Evolutionary conservation across 2,888 invertebrate genomes (phyloP).

Genomic region (Galeruca laticollis): DNA sequence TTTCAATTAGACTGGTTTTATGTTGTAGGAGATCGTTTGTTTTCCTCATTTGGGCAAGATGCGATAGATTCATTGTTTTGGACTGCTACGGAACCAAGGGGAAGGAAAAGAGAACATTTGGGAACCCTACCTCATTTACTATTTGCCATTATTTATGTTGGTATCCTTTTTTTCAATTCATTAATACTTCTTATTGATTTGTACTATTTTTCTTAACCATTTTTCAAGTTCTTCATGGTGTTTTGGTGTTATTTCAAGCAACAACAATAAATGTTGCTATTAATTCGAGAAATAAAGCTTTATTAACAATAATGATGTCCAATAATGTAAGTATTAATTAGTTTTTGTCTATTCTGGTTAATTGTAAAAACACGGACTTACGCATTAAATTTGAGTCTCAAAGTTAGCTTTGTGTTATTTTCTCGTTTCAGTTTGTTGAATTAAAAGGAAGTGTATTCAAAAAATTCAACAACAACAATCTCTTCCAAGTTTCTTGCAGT

Average conservation of each 20-base stretch:
- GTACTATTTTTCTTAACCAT: slow-evolving; percentile 45
- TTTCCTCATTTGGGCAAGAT: slow-evolving; percentile 98
- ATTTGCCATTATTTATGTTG: slow-evolving; percentile 93
- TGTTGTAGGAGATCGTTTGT: slow-evolving; percentile 83
- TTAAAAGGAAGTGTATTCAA: slow-evolving; percentile 99
- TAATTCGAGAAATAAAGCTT: slow-evolving; percentile 97
- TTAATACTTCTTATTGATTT: neutral
- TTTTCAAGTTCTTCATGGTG: slow-evolving; percentile 82
- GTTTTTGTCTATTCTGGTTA: slow-evolving; percentile 2
- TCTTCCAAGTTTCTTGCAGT: slow-evolving; percentile 97
- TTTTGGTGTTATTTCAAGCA: slow-evolving; percentile 93
- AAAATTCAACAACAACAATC: slow-evolving; percentile 97
- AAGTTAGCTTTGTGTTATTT: too few relatives aligned
- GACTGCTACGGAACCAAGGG: slow-evolving; percentile 97
- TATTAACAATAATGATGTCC: slow-evolving; percentile 99
- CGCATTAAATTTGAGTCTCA: too few relatives aligned
- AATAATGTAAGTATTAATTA: slow-evolving; percentile 88
- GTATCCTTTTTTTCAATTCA: slow-evolving; percentile 82
- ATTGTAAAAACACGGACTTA: too few relatives aligned
- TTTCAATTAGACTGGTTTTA: neutral
- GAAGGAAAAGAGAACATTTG: slow-evolving; percentile 83
- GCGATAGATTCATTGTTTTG: slow-evolving; percentile 97
- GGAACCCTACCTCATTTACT: slow-evolving; percentile 90
- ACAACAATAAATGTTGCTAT: slow-evolving; percentile 99
- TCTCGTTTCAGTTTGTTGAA: slow-evolving; percentile 90